phyloP scores from a whole-genome alignment of 2,113 vertebrate genomes.

The Tamias sibiricus region DNA sequence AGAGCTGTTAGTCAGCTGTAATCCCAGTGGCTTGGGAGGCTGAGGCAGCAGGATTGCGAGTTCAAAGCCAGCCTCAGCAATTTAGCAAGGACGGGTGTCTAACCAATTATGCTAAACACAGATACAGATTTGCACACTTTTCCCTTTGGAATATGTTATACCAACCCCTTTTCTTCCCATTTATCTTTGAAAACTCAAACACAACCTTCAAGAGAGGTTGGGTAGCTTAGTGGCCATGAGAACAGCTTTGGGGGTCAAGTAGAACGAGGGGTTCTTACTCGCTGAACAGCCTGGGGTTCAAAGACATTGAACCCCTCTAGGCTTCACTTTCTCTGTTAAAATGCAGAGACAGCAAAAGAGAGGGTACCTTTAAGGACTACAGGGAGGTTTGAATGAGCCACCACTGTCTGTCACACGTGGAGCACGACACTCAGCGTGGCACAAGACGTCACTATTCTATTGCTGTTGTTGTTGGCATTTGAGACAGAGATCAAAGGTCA shows the following conservation, averaged over 20 bases:
- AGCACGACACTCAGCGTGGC: background rate
- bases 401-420: background rate
- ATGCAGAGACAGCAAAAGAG: background rate
- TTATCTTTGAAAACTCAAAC: background rate
- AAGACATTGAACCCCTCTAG: background rate
- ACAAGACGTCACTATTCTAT: fast-evolving
- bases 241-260: background rate
- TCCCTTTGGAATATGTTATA: background rate
- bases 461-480: background rate
- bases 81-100: background rate
- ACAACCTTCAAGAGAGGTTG: background rate
- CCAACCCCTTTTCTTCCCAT: background rate
- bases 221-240: background rate
- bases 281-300: background rate
- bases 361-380: background rate
- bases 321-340: background rate
- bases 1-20: background rate
- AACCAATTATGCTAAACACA: background rate
- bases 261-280: background rate
- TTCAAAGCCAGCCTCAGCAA: too few species aligned
- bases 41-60: too few species aligned
- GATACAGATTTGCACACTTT: background rate
- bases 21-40: too few species aligned
- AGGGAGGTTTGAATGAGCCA: background rate
- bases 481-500: background rate